Evolutionary conservation across 2,888 invertebrate species (phyloP).

Genomic region (Calliopum simillimum): DNA sequence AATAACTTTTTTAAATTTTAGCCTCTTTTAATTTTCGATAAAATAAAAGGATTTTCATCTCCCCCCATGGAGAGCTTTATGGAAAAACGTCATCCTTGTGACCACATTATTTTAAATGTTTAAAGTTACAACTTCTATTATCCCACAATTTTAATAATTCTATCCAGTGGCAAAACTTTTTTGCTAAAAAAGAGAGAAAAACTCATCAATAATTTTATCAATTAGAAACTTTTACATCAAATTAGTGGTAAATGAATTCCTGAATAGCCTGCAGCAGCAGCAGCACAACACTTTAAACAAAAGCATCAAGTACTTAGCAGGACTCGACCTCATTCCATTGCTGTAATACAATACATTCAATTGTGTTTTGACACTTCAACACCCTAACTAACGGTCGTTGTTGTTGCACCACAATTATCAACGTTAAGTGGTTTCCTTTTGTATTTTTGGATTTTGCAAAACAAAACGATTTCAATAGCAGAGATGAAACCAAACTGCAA

Average conservation of each 20-base stretch:
- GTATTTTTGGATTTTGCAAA: constrained; percentile 26
- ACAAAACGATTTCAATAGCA: constrained; percentile 29
- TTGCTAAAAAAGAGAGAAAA: no score
- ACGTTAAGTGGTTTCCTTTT: constrained; percentile 40
- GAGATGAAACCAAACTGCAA: neutral
- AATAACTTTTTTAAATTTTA: no score
- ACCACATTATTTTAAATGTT: no score
- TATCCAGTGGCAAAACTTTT: no score
- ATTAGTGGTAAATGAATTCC: neutral
- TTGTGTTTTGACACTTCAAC: neutral
- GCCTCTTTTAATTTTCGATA: no score
- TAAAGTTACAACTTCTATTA: no score
- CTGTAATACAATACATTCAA: neutral
- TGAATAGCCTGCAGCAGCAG: constrained; percentile 3
- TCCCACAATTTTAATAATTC: no score
- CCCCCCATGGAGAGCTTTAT: no score
- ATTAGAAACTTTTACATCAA: constrained; percentile 20
- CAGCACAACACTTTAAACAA: constrained; percentile 9
- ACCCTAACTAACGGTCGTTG: neutral
- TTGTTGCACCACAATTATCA: constrained; percentile 39
- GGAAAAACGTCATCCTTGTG: no score
- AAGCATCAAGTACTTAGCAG: neutral
- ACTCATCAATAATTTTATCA: constrained; percentile 23
- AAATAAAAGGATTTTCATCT: no score
- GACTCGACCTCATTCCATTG: neutral